Evolutionary conservation across 2,888 invertebrate genomes (phyloP).

Genomic region (Muschampia plurimacula): DNA sequence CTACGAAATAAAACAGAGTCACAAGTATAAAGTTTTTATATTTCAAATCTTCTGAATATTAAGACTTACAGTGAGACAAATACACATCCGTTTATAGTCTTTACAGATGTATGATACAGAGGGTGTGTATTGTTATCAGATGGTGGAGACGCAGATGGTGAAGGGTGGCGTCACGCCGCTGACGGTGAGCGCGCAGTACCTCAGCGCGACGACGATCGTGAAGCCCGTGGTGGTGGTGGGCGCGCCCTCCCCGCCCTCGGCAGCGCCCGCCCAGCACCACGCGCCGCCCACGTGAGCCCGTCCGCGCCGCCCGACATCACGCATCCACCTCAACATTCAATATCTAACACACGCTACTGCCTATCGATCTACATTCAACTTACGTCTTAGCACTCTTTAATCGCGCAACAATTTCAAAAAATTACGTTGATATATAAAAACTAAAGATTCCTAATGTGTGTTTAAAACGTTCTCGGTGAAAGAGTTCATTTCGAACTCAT

Average conservation of each 20-base stretch:
- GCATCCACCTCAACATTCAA: neutral
- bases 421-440: too few relatives aligned
- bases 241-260: slow-evolving; percentile 41
- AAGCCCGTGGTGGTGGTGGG: slow-evolving; percentile 89
- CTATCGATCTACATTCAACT: neutral
- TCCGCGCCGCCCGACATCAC: slow-evolving; percentile 30
- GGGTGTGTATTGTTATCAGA: slow-evolving; percentile 54
- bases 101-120: too few relatives aligned
- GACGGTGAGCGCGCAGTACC: slow-evolving; percentile 89
- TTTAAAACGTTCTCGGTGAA: too few relatives aligned
- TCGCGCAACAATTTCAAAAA: neutral
- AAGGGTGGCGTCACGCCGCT: slow-evolving; percentile 86
- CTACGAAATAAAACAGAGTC: too few relatives aligned
- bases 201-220: slow-evolving; percentile 86
- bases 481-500: too few relatives aligned
- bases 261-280: slow-evolving; percentile 39
- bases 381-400: neutral
- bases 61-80: too few relatives aligned
- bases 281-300: slow-evolving; percentile 42
- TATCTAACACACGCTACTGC: slow-evolving; percentile 1
- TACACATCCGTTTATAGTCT: too few relatives aligned
- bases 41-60: too few relatives aligned
- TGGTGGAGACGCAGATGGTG: slow-evolving; percentile 83
- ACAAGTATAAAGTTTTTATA: too few relatives aligned
- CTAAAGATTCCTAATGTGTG: too few relatives aligned